Percentiles rank a stretch among this genome's conserved stretches.
These are phyloP conservation scores for Actinia tenebrosa DNA, from an alignment of 64 coral and sea anemone genomes.

Conservation along the genomic window DNA sequence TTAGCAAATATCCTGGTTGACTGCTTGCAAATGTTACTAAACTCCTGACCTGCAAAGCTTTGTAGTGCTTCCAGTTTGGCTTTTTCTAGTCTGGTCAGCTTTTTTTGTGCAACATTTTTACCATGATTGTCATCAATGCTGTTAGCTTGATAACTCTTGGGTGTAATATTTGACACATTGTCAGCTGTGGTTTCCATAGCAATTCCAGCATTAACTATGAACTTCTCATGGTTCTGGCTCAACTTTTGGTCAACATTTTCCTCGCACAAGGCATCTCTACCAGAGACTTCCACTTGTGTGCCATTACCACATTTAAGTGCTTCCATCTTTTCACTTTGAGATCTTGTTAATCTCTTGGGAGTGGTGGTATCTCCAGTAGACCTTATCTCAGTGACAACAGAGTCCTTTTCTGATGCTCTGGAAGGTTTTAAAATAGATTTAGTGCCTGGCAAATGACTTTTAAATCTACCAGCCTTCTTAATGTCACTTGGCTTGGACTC, in stretches of 20 bases:
- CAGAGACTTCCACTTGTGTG: neutral
- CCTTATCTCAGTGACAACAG: neutral
- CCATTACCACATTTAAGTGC: slow-evolving; percentile 30
- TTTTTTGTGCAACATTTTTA: neutral
- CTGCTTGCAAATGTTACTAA: slow-evolving; percentile 55
- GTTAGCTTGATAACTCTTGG: neutral
- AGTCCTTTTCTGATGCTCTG: neutral
- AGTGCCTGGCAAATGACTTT: neutral
- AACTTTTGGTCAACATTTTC: neutral
- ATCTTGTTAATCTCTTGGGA: slow-evolving; percentile 28
- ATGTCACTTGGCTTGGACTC: neutral
- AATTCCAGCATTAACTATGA: neutral
- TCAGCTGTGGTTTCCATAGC: neutral
- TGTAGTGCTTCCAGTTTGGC: slow-evolving; percentile 71
- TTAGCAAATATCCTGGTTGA: slow-evolving; percentile 77
- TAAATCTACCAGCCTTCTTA: neutral
- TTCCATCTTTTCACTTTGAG: slow-evolving; percentile 24
- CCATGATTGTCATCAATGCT: neutral
- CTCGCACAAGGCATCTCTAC: neutral
- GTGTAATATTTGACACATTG: neutral
- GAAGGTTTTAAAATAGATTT: neutral
- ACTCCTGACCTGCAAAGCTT: slow-evolving; percentile 62
- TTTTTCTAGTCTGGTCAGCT: slow-evolving; percentile 58
- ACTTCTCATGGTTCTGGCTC: too few relatives aligned
- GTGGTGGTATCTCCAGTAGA: neutral